phyloP scores from a whole-genome alignment of 1,140 invertebrate species.

The Conopomorpha cramerella region DNA sequence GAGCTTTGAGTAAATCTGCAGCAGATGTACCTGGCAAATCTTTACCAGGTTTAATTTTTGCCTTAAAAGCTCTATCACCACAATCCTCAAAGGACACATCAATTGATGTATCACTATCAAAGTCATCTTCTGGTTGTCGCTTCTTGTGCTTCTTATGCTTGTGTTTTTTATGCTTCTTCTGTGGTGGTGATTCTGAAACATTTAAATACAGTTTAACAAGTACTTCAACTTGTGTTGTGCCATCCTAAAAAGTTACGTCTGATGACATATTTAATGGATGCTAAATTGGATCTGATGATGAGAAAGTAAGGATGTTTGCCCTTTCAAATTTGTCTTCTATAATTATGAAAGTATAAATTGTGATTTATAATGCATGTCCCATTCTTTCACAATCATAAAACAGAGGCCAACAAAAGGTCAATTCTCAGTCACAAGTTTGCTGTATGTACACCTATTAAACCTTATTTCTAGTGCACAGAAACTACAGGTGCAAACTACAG shows the following conservation, averaged over 20 bases:
- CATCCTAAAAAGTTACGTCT: too few relatives aligned
- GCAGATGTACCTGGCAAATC: constrained; percentile 50
- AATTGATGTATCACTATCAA: constrained; percentile 56
- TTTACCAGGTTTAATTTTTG: constrained; percentile 56
- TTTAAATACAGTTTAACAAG: constrained; percentile 1
- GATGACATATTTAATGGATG: too few relatives aligned
- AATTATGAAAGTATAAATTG: not conserved
- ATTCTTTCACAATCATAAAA: too few relatives aligned
- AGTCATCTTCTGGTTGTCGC: constrained; percentile 51
- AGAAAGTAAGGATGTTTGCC: not conserved
- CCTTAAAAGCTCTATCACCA: constrained; percentile 58
- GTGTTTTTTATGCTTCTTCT: constrained; percentile 65
- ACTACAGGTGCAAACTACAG: not conserved
- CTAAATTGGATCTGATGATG: not conserved
- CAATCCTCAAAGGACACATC: constrained; percentile 51
- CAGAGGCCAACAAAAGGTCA: too few relatives aligned
- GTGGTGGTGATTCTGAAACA: constrained; percentile 35
- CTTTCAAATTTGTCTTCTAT: not conserved
- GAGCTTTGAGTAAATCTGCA: constrained; percentile 46
- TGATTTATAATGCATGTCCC: not conserved
- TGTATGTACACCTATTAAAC: too few relatives aligned
- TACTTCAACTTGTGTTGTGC: too few relatives aligned
- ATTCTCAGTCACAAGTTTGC: too few relatives aligned
- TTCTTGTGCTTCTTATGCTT: constrained; percentile 75
- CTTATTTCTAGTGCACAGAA: too few relatives aligned